A percentile compares a stretch with the other conserved stretches of the same genome.
phyloP scores from a whole-genome alignment of 2,797 vertebrate species.

The Buceros bicornis region DNA sequence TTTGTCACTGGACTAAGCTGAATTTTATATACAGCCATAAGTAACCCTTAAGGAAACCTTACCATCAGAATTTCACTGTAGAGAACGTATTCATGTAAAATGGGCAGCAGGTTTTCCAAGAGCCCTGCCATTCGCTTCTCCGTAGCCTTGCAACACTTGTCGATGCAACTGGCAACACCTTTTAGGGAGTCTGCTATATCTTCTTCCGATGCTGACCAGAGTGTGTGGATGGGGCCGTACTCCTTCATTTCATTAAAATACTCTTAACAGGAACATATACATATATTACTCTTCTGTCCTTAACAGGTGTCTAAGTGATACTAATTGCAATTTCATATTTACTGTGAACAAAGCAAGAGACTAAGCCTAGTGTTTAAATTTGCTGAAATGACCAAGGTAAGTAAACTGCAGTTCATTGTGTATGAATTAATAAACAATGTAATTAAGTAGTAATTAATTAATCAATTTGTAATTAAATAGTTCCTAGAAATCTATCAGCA shows the following conservation, averaged over 20 bases:
- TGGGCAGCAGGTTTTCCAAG: conserved; percentile 85
- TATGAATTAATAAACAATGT: background rate
- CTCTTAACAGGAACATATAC: conserved; percentile 78
- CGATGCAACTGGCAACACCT: conserved; percentile 86
- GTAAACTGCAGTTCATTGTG: background rate
- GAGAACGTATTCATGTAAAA: conserved; percentile 92
- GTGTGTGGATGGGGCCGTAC: conserved; percentile 85
- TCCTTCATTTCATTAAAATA: conserved; percentile 91
- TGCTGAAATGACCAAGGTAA: background rate
- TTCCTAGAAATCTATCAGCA: background rate
- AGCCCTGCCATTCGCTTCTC: conserved; percentile 86
- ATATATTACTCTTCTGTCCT: background rate
- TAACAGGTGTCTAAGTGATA: background rate
- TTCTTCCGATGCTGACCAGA: conserved; percentile 90
- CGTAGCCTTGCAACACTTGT: conserved; percentile 85
- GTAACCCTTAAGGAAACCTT: conserved; percentile 45
- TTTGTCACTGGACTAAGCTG: background rate
- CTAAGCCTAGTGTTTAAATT: background rate
- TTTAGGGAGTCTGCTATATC: conserved; percentile 85
- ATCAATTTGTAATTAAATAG: background rate
- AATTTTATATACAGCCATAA: background rate
- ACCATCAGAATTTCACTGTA: conserved; percentile 93
- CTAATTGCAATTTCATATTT: background rate
- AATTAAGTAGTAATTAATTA: background rate
- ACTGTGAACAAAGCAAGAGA: background rate